A percentile compares a stretch with the other conserved stretches of the same genome.
These are phyloP conservation scores for Rousettus leschenaultii DNA, from an alignment of 2,113 vertebrate species.

Conservation along the genomic window DNA sequence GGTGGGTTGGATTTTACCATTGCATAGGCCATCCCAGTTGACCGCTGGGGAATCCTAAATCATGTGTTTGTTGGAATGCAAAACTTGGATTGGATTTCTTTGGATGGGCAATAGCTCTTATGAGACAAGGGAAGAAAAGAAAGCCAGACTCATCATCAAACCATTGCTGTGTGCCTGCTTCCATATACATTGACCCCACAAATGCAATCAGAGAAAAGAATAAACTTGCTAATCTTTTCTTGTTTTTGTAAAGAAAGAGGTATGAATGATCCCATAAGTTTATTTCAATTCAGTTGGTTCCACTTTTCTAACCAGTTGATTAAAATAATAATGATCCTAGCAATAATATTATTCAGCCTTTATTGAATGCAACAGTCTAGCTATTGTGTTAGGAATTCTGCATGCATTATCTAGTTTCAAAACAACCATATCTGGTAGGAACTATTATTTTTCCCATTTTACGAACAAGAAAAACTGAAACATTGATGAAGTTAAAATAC, in stretches of 20 bases:
- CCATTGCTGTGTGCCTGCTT: neutral
- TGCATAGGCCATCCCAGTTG: slow-evolving; percentile 14
- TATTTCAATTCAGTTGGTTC: neutral
- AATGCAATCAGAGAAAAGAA: neutral
- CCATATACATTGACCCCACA: neutral
- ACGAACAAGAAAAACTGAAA: neutral
- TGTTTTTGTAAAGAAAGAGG: neutral
- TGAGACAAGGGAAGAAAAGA: neutral
- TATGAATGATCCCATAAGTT: neutral
- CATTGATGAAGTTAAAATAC: neutral
- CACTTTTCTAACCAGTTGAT: slow-evolving; percentile 1
- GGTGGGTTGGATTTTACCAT: slow-evolving; percentile 37
- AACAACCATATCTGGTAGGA: neutral
- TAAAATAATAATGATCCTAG: neutral
- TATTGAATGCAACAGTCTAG: neutral
- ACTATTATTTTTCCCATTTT: neutral
- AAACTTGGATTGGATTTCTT: slow-evolving; percentile 47
- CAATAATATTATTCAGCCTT: neutral
- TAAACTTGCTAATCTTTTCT: neutral
- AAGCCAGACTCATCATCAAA: neutral
- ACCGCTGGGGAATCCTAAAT: slow-evolving; percentile 39
- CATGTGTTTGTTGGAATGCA: slow-evolving; percentile 56
- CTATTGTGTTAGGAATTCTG: neutral
- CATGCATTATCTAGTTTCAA: neutral
- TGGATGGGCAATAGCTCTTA: neutral